These are phyloP conservation scores for Diglossa cyanea DNA, from an alignment of 2,797 vertebrate genomes.

Conservation along the genomic window DNA sequence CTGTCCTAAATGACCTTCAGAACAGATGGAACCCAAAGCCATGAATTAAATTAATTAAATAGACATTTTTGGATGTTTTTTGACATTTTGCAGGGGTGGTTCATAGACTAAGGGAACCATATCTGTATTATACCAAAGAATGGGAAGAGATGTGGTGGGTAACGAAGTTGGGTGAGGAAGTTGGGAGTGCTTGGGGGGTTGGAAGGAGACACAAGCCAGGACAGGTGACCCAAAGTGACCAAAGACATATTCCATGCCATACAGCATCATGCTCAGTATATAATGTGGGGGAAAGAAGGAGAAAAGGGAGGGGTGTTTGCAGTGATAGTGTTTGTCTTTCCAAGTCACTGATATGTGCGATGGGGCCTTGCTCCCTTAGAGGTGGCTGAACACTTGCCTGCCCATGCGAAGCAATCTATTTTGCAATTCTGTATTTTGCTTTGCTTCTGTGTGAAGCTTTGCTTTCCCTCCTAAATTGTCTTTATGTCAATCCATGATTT, in stretches of 20 bases:
- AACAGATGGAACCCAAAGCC: not conserved
- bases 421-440: not conserved
- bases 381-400: not conserved
- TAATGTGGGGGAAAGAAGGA: not conserved
- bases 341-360: not conserved
- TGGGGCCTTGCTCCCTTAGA: not conserved
- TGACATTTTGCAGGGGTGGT: not conserved
- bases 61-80: not conserved
- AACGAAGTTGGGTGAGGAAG: not conserved
- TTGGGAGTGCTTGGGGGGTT: accelerated
- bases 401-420: no score
- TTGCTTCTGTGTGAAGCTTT: not conserved
- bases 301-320: not conserved
- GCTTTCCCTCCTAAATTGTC: not conserved
- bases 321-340: not conserved
- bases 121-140: no score
- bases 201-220: not conserved
- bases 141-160: no score
- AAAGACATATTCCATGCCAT: not conserved
- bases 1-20: not conserved
- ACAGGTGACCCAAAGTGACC: not conserved
- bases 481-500: not conserved
- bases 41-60: not conserved
- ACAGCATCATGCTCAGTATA: no score
- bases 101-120: not conserved